Base-by-base conservation (phyloP, 2,888 invertebrate genomes). In the Ligdia adustata region DNA sequence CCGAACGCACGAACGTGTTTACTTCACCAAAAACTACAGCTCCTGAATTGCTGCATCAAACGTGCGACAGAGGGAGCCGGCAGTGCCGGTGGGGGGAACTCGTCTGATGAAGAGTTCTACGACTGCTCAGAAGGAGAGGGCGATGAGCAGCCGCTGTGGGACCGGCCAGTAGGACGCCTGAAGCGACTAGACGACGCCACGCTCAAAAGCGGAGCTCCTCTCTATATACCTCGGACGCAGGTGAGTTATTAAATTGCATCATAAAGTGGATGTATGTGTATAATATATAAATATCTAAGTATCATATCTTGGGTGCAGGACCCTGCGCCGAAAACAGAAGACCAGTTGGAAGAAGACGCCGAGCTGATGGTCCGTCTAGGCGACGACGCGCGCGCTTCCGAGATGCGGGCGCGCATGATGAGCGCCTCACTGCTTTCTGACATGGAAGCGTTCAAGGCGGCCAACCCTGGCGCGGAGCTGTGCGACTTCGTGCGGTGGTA, bases 401-500 rank as follows among this genome's bases (percentile, higher is more conserved):
- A 96, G 73, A 91, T 97, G 55, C 92, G 98, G 44, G 97, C 98
- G 0, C 93, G 96, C 73, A 95, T 99, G 92, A 99, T 99, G 96
- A 96, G 98, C 76, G 97, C 98, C 0, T 97, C 98, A 0, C 90
- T 99, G 7, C 91, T 97, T 1, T 98, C 99, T 0, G 99, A 99
- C 72, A 99, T 99, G 98, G 98, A 99, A 79, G 96, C 99, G 0
- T 99, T 99, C 80, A 99, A 99, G 91, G 98, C 99, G 1, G 99
- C 99, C 2, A 99, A 99, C 91, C 99, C 99, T 0, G 96, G 95
- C 2, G 94, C 95, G 4, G 91, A 93, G 42, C 87, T 99, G 34
- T 98, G 97, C 72, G 99, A 99, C 77, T 99, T 99, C 75, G 98
- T 99, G 47, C 93, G 97, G 33, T 99, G 99, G 99, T 99, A 99